phyloP scores from a whole-genome alignment of 2,888 invertebrate genomes.

The Ariolimax columbianus region DNA sequence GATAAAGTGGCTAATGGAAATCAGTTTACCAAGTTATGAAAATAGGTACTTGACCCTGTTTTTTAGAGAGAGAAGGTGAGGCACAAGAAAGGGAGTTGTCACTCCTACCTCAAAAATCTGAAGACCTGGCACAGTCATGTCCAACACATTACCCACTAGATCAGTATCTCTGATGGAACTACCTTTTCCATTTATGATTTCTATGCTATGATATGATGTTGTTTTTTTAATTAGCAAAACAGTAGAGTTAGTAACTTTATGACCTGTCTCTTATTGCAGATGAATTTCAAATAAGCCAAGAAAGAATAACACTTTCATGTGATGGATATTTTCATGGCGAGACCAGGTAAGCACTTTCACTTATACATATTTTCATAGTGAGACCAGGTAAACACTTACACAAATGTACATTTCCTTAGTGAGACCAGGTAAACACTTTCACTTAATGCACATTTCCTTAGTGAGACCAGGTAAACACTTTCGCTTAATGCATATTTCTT shows the following conservation, averaged over 20 bases:
- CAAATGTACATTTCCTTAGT: neutral
- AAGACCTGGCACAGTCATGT: no score
- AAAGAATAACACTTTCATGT: neutral
- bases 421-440: neutral
- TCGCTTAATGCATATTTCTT: no score
- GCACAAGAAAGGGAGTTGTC: neutral
- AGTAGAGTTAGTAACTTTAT: neutral
- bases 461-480: neutral
- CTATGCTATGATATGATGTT: no score
- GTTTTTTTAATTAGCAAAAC: no score
- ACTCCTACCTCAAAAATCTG: neutral
- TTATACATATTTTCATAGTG: neutral
- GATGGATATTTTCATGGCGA: neutral
- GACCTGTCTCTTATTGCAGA: neutral
- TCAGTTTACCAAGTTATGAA: no score
- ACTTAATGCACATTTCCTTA: neutral
- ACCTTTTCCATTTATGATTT: no score
- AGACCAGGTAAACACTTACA: neutral
- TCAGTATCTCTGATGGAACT: no score
- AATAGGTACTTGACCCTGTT: no score
- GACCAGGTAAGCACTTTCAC: conserved; percentile 2
- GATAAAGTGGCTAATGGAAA: no score
- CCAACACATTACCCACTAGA: no score
- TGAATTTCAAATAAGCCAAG: neutral
- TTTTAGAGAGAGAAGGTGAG: no score